Base-by-base conservation (phyloP, 1,140 invertebrate genomes). In the Aphis gossypii region DNA sequence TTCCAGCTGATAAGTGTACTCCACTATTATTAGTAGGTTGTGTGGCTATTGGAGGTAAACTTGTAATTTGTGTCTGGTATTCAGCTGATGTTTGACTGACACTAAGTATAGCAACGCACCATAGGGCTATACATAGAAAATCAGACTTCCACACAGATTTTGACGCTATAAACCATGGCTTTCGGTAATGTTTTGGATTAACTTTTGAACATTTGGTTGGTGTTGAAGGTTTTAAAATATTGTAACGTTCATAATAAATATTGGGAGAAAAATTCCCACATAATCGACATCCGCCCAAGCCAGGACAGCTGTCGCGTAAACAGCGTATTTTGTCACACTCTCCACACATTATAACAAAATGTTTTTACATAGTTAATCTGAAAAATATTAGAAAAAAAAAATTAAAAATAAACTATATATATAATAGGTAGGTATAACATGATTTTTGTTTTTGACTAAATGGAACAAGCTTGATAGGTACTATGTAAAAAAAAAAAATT, bases 51-150 rank as follows among this genome's bases (percentile, higher is more conserved):
- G 51, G 46, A 56, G 82, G 46, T 84, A 56, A 35, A 83, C 35
- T 82, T 92, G 68, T 30, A 82, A 92, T 84, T 35, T 86, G 92
- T 54, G 92, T 93, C 30, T 41, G 48, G 48, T 93, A 21, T 35
- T 93, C 92, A 84, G 68, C n/a, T 38, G 92, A 84, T 93, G 76
- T 82, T 86, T 86, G 92, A 93, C 92, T 93, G 1, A 93, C 21
- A 54, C 76, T 86, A n/a, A 93, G 76, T 56, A 93, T 21, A 93
- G 92, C 92, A 93, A 93, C 21, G 44, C 92, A 93, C 92, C 92
- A 93, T n/a, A 93, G 25, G 20, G 92, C 92, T 93, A 86, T 93
- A 86, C 92, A 86, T 93, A 93, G 92, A 93, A 93, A 93, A n/a
- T 93, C 82, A 54, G 92, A 93, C 8, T 93, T 83, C 82, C 92